A percentile compares a stretch with the other conserved stretches of the same genome.
Conservation (phyloP, 2,113 vertebrate species). For the Vicugna pacos region DNA sequence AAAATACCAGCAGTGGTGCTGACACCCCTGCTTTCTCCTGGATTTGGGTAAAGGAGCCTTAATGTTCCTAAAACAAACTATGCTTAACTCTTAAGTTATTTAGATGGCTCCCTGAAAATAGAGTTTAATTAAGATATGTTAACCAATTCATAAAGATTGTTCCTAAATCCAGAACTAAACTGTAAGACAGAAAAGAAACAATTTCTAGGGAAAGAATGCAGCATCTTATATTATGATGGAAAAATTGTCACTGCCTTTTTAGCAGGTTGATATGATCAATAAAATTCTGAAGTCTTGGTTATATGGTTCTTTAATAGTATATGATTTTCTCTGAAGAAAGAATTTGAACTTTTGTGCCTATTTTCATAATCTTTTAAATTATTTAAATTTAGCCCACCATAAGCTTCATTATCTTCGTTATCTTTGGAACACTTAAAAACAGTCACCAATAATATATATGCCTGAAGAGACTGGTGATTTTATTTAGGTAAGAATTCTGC, state of each 20-base stretch:
- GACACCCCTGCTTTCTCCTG: background rate
- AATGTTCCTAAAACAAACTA: background rate
- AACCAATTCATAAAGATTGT: background rate
- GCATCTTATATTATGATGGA: background rate
- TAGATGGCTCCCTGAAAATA: background rate
- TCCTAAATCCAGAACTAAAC: background rate
- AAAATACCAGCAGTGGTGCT: background rate
- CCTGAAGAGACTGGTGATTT: background rate
- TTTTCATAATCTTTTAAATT: conserved; percentile 40
- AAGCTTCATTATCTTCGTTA: conserved; percentile 30
- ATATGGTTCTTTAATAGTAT: background rate
- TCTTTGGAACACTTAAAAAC: conserved; percentile 44
- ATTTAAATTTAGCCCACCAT: background rate
- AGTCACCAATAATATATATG: background rate
- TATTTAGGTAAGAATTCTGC: conserved; percentile 5
- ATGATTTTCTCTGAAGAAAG: background rate
- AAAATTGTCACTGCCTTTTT: background rate
- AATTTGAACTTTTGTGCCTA: background rate
- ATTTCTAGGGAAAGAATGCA: background rate
- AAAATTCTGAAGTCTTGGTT: background rate
- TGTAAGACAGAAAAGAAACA: background rate
- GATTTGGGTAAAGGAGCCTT: background rate
- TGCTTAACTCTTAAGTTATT: background rate
- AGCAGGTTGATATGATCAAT: background rate
- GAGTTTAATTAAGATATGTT: background rate